Conservation (phyloP, 2,113 vertebrate genomes). For the Neotoma lepida region DNA sequence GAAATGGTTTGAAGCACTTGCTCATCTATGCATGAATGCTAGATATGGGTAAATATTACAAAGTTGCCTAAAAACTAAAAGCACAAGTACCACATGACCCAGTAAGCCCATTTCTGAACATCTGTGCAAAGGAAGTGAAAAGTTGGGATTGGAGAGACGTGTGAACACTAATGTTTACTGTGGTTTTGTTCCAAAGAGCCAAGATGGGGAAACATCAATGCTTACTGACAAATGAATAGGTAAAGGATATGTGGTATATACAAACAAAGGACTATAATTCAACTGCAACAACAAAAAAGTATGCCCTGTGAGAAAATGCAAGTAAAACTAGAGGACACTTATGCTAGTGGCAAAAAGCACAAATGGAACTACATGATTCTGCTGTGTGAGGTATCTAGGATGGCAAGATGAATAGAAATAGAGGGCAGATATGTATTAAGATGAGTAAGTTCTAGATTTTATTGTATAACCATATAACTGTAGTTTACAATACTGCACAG, state of each 20-base stretch:
- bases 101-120: not conserved
- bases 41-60: not conserved
- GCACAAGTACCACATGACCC: not conserved
- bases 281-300: not conserved
- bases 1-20: not conserved
- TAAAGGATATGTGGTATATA: not conserved
- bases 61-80: not conserved
- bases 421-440: not conserved
- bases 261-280: not conserved
- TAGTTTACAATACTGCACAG: not conserved
- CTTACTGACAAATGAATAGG: not conserved
- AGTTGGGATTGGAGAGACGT: not conserved
- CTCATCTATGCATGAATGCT: not conserved
- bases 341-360: not conserved
- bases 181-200: not conserved
- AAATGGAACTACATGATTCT: not conserved
- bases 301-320: not conserved
- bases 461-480: not conserved
- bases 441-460: not conserved
- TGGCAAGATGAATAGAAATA: not conserved
- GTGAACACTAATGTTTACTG: not conserved
- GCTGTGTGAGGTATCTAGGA: not conserved
- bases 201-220: not conserved
- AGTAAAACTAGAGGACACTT: not conserved
- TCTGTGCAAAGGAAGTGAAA: not conserved